Conservation (phyloP, 1,140 invertebrate genomes). For the Proctacanthus coquilletti region DNA sequence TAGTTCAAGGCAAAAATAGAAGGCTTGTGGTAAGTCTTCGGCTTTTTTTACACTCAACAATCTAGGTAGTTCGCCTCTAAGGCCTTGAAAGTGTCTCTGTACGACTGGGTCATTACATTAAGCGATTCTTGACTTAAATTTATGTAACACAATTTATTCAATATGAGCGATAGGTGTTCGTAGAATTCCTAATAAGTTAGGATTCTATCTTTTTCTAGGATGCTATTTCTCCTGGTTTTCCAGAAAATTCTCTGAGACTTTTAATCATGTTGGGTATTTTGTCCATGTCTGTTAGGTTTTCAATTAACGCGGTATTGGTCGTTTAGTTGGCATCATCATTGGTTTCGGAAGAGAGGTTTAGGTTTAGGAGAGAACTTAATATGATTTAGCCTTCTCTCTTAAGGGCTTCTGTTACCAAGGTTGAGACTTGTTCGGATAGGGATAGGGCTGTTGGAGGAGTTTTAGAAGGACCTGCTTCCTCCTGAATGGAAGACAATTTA, state of each 20-base stretch:
- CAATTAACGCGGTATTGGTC: too few relatives aligned
- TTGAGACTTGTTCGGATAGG: too few relatives aligned
- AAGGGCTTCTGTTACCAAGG: too few relatives aligned
- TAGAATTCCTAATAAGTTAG: conserved; percentile 2
- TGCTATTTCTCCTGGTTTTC: conserved; percentile 2
- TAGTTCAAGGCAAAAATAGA: background rate
- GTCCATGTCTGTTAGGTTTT: conserved; percentile 1
- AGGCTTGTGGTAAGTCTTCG: background rate
- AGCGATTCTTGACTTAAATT: background rate
- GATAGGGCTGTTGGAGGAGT: too few relatives aligned
- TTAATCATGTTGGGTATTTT: conserved; percentile 1
- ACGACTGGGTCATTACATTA: background rate
- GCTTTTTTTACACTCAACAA: background rate
- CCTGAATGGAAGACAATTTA: too few relatives aligned
- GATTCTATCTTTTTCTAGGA: conserved; percentile 6
- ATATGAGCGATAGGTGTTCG: background rate
- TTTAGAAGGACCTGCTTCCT: too few relatives aligned
- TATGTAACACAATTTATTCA: background rate
- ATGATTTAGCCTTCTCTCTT: too few relatives aligned
- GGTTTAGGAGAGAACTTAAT: too few relatives aligned
- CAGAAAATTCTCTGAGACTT: conserved; percentile 2
- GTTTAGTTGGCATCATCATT: too few relatives aligned
- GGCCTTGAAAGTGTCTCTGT: background rate
- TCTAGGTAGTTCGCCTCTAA: background rate
- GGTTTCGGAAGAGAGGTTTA: too few relatives aligned